Base-by-base conservation (phyloP, 2,113 vertebrate genomes). In the Rana temporaria region DNA sequence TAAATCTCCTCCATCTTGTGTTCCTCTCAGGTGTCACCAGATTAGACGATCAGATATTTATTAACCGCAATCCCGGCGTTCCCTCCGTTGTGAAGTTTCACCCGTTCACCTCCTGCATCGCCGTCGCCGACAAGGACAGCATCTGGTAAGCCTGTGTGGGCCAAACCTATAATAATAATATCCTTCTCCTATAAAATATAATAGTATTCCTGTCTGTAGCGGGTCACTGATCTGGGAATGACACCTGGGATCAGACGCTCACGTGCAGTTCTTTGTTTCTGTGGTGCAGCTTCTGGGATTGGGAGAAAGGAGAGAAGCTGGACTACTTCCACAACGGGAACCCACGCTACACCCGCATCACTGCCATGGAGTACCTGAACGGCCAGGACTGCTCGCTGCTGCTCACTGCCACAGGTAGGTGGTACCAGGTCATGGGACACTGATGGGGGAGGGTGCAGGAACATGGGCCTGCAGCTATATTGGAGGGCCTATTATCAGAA, bases 321-420 rank as follows among this genome's bases (percentile, higher is more conserved):
- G 97, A 99, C 76, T 99, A 99, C 52, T 99, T 99, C 90, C 98
- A 99, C 93, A 99, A 99, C 0, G 98, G 98, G 53, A 99, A 99
- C 90, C 98, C 98, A 0, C 95, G 96, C 0, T 99, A 98, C 89
- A 99, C 97, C 0, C 91, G 96, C 76, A 97, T 99, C 91, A 99
- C 98, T 0, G 94, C 98, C 11, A 98, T 99, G 97, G 97, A 99
- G 87, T 99, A 98, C 85, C 92, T 99, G 86, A 99, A 99, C 0
- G 97, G 97, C 0, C 96, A 97, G 85, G 96, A 96, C 89, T 95
- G 92, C 87, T 95, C 96, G 0, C 84, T 97, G 52, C 95, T 96
- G 75, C 93, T 96, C 69, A 96, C 94, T 0, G 96, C 95, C 78
- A 96, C 95, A 14, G 96, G 96, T 96, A 57, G 85, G 76, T 0